Evolutionary conservation across 2,888 invertebrate genomes (phyloP), one percentile per base, ranked within the genome.

Genomic region (Rosalia funebris): DNA sequence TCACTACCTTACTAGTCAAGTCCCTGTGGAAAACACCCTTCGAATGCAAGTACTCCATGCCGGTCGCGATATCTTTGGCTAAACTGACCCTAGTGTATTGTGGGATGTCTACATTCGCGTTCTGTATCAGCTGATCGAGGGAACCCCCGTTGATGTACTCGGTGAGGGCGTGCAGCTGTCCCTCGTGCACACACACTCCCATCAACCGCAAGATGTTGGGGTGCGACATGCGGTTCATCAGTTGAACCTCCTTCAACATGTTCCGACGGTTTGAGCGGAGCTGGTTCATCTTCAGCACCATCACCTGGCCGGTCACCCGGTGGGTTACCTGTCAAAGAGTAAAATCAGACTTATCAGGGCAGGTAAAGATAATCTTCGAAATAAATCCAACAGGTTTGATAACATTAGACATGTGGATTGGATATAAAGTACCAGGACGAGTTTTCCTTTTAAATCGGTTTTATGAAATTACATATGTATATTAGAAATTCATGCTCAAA

Each of bases 251-350:
- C 78, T 96, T 93, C 76, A 97, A 87, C 92, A 97, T 97, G 84
- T 95, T 96, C 73, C 94, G 93, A 77, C 96, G 88, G 85, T 97
- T 96, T 74, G 95, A 94, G 66, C 93, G 88, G 79, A 94, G 90
- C 83, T 95, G 91, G 86, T 97, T 95, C 93, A 94, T 95, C 84
- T 97, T 97, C 78, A 97, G 89, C 82, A 96, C 97, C 96, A 97
- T 97, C 79, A 96, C 93, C 81, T 95, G 90, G 74, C 93, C 93
- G 56, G 95, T 95, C 71, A 91, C 90, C 81, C 91, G 91, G 84
- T 97, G 96, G 69, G 93, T 95, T 81, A 96, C 96, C 94, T 95
- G 85, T 41, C 87, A 87, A 25, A n/a, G n/a, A n/a, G n/a, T n/a
- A n/a, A n/a, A n/a, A n/a, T n/a, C n/a, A n/a, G n/a, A n/a, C n/a